Evolutionary conservation across 2,797 vertebrate genomes (phyloP).

Genomic region (Heterohyrax brucei): DNA sequence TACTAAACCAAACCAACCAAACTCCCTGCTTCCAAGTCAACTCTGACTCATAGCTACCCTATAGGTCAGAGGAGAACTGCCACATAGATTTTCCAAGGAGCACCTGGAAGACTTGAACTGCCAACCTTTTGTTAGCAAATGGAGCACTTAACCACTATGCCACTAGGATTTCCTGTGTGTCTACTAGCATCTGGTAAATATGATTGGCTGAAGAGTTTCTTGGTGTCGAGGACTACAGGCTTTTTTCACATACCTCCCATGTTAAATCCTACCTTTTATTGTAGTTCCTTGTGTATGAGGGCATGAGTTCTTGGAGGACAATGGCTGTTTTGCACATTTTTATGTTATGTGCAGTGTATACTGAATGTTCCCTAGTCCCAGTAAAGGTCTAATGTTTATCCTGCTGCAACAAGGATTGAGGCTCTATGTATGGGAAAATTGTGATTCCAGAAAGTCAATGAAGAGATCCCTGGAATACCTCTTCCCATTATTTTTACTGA

Average conservation of each 20-base stretch:
- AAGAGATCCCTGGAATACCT: background rate
- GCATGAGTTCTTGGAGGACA: background rate
- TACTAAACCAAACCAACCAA: background rate
- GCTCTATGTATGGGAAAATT: background rate
- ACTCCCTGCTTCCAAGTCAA: too few species aligned
- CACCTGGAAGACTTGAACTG: too few species aligned
- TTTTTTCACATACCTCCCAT: slow-evolving; percentile 3
- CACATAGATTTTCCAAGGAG: too few species aligned
- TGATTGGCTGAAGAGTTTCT: background rate
- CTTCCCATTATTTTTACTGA: slow-evolving; percentile 67
- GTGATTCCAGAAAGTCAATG: background rate
- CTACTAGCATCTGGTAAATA: background rate
- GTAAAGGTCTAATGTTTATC: background rate
- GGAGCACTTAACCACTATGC: too few species aligned
- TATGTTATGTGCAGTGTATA: background rate
- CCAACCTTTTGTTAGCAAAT: too few species aligned
- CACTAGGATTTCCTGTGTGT: background rate
- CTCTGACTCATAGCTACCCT: too few species aligned
- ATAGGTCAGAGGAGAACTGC: too few species aligned
- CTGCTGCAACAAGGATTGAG: background rate
- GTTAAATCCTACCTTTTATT: slow-evolving; percentile 27
- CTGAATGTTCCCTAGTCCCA: background rate
- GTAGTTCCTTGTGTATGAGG: background rate
- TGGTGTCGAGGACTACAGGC: background rate
- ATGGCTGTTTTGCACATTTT: background rate